Percentiles rank a stretch among this genome's conserved stretches.
Evolutionary conservation across 2,797 vertebrate genomes (phyloP).

Genomic region (Tangara arthus): DNA sequence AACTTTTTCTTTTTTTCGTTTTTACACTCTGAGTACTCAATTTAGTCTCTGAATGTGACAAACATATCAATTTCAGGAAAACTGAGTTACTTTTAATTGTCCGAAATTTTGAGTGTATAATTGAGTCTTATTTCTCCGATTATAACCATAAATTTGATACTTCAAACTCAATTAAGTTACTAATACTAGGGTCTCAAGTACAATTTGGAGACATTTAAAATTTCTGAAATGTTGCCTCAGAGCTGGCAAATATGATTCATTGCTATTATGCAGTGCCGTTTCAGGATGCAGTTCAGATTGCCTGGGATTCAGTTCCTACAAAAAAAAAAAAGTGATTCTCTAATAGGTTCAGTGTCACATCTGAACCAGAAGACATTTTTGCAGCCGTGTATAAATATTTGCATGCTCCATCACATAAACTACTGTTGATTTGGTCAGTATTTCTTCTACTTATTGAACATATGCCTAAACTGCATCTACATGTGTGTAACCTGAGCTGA

Average conservation of each 20-base stretch:
- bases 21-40: neutral
- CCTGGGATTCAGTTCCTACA: neutral
- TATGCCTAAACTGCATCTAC: neutral
- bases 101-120: neutral
- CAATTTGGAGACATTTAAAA: neutral
- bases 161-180: neutral
- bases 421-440: neutral
- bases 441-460: neutral
- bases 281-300: neutral
- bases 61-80: neutral
- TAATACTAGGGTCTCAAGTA: neutral
- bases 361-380: neutral
- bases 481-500: neutral
- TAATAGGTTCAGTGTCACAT: neutral
- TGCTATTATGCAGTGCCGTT: neutral
- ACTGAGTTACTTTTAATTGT: neutral
- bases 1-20: neutral
- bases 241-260: neutral
- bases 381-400: neutral
- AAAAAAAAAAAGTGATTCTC: neutral
- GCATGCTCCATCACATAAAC: neutral
- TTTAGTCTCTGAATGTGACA: neutral
- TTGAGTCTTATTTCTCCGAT: neutral
- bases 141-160: neutral
- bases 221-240: neutral